Evolutionary conservation across 2,113 vertebrate genomes (phyloP), one percentile per base, ranked within the genome.

Genomic region (Ageneiosus marmoratus): DNA sequence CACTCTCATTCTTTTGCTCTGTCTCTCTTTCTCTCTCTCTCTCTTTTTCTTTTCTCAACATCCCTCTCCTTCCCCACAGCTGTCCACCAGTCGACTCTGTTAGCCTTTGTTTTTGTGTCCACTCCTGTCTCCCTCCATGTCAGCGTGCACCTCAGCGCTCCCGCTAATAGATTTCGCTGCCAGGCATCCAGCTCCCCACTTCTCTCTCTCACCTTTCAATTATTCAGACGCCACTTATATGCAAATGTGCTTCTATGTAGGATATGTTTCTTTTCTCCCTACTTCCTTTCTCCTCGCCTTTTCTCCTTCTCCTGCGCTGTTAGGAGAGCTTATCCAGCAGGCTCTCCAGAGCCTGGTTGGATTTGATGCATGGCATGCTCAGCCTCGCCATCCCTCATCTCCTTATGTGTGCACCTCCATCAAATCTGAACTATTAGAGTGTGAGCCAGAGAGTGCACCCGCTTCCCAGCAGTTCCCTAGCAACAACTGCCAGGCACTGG

Each of bases 151-250:
- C 50, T 76, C 11, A 2, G 48, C 73, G 29, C 82, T 63, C 74
- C 84, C 16, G 72, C 92, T 94, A 94, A 95, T 93, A 94, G 93
- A 93, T 93, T 93, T 94, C 89, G 94, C 94, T 94, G 91, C 92
- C 91, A 93, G 93, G 93, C 93, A 94, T 92, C 92, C 87, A 90
- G 91, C 91, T 93, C 89, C 91, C 91, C 89, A 88, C 88, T 88
- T 82, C 89, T 92, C 88, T 90, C 83, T 86, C 89, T 92, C 92
- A 94, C 93, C 92, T 93, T 90, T 94, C 91, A 92, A 93, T 94
- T 93, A 94, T 93, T 94, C 91, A 94, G 89, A 86, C 88, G 86
- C 91, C 87, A 90, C 92, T 91, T 92, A 89, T 93, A 95, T 94
- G 93, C 93, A 93, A 93, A 95, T 94, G 90, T 84, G 88, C 89